phyloP scores from a whole-genome alignment of 2,797 vertebrate genomes.

The Austrolebias charrua region DNA sequence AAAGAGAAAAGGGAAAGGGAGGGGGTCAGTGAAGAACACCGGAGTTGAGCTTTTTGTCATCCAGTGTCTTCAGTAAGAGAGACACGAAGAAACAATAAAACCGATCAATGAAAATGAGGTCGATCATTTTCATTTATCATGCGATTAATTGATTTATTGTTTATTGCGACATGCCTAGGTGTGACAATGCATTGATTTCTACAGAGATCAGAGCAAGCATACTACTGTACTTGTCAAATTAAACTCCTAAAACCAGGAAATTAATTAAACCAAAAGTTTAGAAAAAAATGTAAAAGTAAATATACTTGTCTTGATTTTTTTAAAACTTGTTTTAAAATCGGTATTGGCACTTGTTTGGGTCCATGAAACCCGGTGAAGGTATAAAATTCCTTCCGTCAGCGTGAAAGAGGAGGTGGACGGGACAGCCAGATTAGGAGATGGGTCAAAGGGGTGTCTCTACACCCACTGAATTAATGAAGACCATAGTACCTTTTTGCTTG shows the following conservation, averaged over 20 bases:
- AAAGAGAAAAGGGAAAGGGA: too few species aligned
- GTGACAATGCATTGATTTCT: constrained; percentile 33
- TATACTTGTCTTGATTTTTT: not conserved
- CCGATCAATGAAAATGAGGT: too few species aligned
- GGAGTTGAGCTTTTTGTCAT: too few species aligned
- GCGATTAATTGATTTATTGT: too few species aligned
- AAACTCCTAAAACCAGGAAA: constrained; percentile 27
- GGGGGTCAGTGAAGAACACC: too few species aligned
- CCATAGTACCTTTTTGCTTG: constrained; percentile 99
- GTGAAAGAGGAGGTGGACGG: constrained; percentile 76
- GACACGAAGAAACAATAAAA: too few species aligned
- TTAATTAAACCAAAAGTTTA: not conserved
- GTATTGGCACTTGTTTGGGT: constrained; percentile 31
- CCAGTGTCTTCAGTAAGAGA: too few species aligned
- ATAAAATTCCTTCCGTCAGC: constrained; percentile 56
- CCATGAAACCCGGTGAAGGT: constrained; percentile 51
- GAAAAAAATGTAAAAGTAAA: not conserved
- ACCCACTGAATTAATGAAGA: constrained; percentile 88
- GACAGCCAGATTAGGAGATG: constrained; percentile 74
- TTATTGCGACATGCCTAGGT: too few species aligned
- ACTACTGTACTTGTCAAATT: not conserved
- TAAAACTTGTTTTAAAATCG: constrained; percentile 23
- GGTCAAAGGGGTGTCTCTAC: constrained; percentile 78
- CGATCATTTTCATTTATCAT: too few species aligned
- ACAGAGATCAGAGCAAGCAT: constrained; percentile 26